phyloP scores from a whole-genome alignment of 2,113 vertebrate species.

The Rhinoptilus africanus region DNA sequence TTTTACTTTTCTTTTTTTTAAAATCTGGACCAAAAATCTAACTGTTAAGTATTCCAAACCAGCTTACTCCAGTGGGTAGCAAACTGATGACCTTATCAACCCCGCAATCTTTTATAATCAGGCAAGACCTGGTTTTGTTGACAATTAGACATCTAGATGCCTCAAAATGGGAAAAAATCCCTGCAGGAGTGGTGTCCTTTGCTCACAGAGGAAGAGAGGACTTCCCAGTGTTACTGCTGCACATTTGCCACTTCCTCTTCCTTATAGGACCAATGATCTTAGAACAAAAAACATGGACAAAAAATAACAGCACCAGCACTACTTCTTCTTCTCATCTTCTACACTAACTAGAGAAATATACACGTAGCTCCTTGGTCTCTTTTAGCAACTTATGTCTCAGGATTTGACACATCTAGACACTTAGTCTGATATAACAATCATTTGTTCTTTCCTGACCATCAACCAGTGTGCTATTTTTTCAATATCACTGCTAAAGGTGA shows the following conservation, averaged over 20 bases:
- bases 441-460: background rate
- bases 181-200: background rate
- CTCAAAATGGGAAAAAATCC: no score
- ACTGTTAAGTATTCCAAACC: background rate
- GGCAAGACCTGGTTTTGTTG: background rate
- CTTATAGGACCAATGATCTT: background rate
- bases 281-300: background rate
- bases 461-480: background rate
- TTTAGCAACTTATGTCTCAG: background rate
- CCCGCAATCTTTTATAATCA: background rate
- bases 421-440: background rate
- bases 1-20: background rate
- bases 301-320: background rate
- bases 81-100: background rate
- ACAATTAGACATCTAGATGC: background rate
- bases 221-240: background rate
- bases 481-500: background rate
- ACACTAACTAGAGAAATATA: background rate
- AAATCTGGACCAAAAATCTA: background rate
- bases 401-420: background rate
- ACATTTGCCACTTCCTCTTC: background rate
- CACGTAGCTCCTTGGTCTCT: background rate
- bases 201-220: background rate
- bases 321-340: background rate
- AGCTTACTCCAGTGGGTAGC: background rate